Evolutionary conservation across 2,797 vertebrate species (phyloP).

Genomic region (Tamandua tetradactyla): DNA sequence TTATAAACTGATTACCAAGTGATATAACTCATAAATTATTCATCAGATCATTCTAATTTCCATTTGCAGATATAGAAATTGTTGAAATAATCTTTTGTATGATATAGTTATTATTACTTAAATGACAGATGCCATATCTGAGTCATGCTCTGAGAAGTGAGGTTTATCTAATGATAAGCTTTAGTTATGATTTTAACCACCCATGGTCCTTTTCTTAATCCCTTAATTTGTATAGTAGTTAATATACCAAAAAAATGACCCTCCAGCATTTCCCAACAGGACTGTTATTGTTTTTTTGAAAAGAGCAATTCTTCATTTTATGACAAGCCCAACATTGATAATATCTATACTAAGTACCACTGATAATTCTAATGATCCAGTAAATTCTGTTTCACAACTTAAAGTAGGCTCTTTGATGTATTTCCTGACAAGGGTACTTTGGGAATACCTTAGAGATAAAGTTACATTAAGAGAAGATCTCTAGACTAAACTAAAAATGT

Average conservation of each 20-base stretch:
- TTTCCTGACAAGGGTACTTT: neutral
- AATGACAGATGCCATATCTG: neutral
- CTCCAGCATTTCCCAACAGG: neutral
- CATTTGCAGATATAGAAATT: neutral
- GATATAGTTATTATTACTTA: neutral
- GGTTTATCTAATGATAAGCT: neutral
- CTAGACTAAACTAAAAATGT: neutral
- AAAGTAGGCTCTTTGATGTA: neutral
- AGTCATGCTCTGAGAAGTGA: neutral
- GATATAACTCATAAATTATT: neutral
- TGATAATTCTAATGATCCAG: neutral
- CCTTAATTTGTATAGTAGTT: neutral
- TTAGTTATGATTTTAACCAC: neutral
- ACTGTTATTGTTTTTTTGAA: neutral
- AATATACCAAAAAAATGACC: neutral
- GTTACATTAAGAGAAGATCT: neutral
- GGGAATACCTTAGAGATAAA: slow-evolving; percentile 7
- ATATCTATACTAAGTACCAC: neutral
- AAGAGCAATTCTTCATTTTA: neutral
- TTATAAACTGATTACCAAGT: neutral
- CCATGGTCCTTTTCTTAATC: neutral
- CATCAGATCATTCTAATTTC: neutral
- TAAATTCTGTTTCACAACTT: neutral
- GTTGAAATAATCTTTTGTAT: neutral
- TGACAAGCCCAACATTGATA: neutral